phyloP scores from a whole-genome alignment of 2,113 vertebrate genomes.

The Pedionomus torquatus region DNA sequence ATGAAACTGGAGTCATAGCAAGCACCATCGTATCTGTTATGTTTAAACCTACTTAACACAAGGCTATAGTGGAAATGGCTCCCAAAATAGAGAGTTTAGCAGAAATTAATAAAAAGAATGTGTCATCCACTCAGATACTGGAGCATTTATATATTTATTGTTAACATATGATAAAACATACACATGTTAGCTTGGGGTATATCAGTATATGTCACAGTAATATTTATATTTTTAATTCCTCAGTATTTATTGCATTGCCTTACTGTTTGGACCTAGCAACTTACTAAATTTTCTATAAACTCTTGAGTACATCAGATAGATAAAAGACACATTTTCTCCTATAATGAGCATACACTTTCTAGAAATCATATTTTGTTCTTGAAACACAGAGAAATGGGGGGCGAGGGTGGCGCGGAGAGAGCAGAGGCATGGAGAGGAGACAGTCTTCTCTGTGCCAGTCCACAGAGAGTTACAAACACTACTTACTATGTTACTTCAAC shows the following conservation, averaged over 20 bases:
- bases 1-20: not conserved
- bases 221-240: not conserved
- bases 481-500: not conserved
- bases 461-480: not conserved
- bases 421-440: too few relatives aligned
- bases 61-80: not conserved
- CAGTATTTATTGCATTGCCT: not conserved
- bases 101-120: not conserved
- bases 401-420: too few relatives aligned
- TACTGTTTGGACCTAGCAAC: not conserved
- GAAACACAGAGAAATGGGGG: not conserved
- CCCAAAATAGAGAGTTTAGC: not conserved
- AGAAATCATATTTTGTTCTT: not conserved
- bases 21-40: not conserved
- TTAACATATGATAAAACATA: not conserved
- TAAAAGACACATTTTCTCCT: not conserved
- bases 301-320: not conserved
- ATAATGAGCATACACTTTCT: not conserved
- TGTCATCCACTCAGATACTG: not conserved
- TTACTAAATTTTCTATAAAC: not conserved
- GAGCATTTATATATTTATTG: not conserved
- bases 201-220: not conserved
- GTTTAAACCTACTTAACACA: not conserved
- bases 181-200: not conserved
- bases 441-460: not conserved